Evolutionary conservation across 2,113 vertebrate species (phyloP).

Genomic region (Sceloporus undulatus): DNA sequence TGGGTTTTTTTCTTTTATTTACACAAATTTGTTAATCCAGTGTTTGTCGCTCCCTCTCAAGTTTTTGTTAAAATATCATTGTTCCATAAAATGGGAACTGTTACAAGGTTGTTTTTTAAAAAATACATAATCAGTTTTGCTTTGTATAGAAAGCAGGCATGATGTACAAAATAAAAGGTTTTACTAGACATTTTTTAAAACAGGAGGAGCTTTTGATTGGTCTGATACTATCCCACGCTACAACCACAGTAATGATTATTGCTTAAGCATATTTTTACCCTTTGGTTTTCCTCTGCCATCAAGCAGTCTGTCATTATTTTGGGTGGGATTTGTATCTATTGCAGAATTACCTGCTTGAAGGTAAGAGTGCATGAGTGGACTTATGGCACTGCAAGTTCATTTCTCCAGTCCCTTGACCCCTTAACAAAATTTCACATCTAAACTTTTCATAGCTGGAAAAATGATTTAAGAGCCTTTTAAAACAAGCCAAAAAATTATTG

Average conservation of each 20-base stretch:
- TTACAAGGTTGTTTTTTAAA: conserved; percentile 51
- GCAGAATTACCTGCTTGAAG: background rate
- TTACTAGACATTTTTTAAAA: conserved; percentile 68
- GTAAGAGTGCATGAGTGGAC: too few species aligned
- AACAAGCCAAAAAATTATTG: too few species aligned
- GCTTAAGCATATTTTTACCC: background rate
- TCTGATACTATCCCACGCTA: conserved; percentile 35
- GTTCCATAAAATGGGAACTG: conserved; percentile 59
- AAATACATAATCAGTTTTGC: conserved; percentile 8
- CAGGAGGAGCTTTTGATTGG: conserved; percentile 67
- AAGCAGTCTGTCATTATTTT: background rate
- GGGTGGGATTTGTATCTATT: too few species aligned
- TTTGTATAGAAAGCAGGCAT: conserved; percentile 61
- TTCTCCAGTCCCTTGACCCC: too few species aligned
- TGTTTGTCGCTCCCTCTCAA: background rate
- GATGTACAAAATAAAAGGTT: conserved; percentile 61
- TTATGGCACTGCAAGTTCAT: too few species aligned
- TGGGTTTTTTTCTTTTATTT: background rate
- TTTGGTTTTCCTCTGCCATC: background rate
- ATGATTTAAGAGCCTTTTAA: too few species aligned
- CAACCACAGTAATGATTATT: conserved; percentile 20
- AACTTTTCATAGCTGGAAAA: too few species aligned
- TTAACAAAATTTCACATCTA: too few species aligned
- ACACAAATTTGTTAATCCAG: background rate
- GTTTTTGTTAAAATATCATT: conserved; percentile 47